Evolutionary conservation across 2,797 vertebrate genomes (phyloP).

Genomic region (Paguma larvata): DNA sequence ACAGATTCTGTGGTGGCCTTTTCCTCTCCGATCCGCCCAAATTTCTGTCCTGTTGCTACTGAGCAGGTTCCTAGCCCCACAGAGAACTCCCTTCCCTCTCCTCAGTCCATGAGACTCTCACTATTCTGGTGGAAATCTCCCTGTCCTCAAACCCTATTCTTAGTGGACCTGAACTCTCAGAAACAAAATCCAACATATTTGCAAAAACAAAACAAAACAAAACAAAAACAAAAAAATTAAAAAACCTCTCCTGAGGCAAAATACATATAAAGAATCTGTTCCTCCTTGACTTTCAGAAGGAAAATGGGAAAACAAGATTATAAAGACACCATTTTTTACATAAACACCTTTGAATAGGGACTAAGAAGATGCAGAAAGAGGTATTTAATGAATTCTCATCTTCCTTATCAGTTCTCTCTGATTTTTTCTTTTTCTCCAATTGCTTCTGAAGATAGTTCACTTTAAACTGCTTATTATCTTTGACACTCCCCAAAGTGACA

Average conservation of each 20-base stretch:
- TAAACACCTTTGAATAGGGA: not conserved
- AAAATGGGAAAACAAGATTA: not conserved
- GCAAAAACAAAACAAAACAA: not conserved
- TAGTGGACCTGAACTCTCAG: not conserved
- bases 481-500: not conserved
- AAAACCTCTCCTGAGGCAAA: not conserved
- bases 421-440: not conserved
- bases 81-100: not conserved
- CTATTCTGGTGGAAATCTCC: not conserved
- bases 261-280: not conserved
- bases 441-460: not conserved
- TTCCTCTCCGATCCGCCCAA: not conserved
- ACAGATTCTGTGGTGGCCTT: not conserved
- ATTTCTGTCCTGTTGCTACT: fast-evolving
- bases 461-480: not conserved
- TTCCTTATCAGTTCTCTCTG: not conserved
- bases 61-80: not conserved
- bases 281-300: not conserved
- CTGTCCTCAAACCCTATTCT: not conserved
- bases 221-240: not conserved
- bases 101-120: not conserved
- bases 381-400: not conserved
- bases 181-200: conserved; percentile 6
- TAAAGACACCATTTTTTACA: not conserved
- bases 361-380: not conserved